Conservation (phyloP, 35 echinoderm and acorn worm species). For the Patiria miniata region DNA sequence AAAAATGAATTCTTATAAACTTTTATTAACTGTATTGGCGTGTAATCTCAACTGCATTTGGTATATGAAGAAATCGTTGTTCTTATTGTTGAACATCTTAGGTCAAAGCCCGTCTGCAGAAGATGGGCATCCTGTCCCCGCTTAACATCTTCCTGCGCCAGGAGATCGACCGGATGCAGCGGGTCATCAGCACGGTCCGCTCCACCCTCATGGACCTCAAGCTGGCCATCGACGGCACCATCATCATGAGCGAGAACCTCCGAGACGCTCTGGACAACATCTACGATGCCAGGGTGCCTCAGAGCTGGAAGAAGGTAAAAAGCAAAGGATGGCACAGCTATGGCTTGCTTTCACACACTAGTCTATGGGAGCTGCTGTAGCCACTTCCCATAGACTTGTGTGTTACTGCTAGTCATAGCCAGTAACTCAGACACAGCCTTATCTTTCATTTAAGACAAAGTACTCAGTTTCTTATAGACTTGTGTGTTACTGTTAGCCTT, state of each 20-base stretch:
- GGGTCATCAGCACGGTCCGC: slow-evolving; percentile 78
- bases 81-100: not conserved
- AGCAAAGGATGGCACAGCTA: not conserved
- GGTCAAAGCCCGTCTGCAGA: slow-evolving; percentile 92
- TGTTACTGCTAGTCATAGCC: no score
- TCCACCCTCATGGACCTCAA: slow-evolving; percentile 89
- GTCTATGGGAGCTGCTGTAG: no score
- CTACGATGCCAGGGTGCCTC: slow-evolving; percentile 97
- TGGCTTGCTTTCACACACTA: no score
- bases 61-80: no score
- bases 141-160: slow-evolving; percentile 99
- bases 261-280: slow-evolving; percentile 97
- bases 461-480: no score
- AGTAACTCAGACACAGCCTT: no score
- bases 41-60: no score
- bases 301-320: slow-evolving; percentile 81
- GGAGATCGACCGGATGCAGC: slow-evolving; percentile 98
- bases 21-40: no score
- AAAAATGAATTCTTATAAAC: no score
- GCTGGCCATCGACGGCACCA: slow-evolving; percentile 98
- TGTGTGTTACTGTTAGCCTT: no score
- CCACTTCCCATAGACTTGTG: no score
- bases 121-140: slow-evolving; percentile 87
- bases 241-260: slow-evolving; percentile 99
- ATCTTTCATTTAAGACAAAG: no score